Conservation (phyloP, 2,113 vertebrate genomes). For the Aythya baeri region DNA sequence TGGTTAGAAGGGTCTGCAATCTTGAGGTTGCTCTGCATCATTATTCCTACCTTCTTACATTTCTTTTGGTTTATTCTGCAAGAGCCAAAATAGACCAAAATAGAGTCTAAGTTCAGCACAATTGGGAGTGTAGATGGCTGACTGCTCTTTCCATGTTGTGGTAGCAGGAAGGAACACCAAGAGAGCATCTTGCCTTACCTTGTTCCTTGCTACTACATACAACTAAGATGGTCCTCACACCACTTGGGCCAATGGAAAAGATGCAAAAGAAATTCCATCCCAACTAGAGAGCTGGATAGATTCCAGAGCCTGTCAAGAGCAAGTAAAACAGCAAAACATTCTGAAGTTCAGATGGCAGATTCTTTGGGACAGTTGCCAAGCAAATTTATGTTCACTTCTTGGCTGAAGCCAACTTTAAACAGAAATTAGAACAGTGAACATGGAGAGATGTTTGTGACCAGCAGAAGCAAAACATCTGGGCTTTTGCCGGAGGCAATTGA, state of each 20-base stretch:
- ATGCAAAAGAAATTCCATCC: not conserved
- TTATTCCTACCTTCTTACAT: not conserved
- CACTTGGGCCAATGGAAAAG: not conserved
- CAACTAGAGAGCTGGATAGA: not conserved
- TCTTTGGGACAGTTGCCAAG: conserved; percentile 32
- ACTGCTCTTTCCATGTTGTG: not conserved
- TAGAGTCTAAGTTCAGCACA: not conserved
- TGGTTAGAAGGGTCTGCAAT: not conserved
- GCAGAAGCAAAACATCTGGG: conserved; percentile 49
- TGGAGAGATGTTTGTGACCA: conserved; percentile 22
- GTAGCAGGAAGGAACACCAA: not conserved
- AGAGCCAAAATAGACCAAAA: not conserved
- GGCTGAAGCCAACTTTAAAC: conserved; percentile 15
- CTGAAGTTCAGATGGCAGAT: conserved; percentile 4
- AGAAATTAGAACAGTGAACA: not conserved
- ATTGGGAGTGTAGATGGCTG: fast-evolving
- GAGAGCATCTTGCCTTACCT: not conserved
- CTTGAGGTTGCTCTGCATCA: not conserved
- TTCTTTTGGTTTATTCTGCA: not conserved
- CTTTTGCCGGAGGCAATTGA: not conserved
- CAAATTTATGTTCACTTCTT: conserved; percentile 37
- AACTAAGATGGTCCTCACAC: not conserved
- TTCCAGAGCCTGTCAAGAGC: conserved; percentile 12
- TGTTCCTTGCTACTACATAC: not conserved
- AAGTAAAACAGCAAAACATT: conserved; percentile 20